Base-by-base conservation (phyloP, 2,797 vertebrate species). In the Ciconia nigra region DNA sequence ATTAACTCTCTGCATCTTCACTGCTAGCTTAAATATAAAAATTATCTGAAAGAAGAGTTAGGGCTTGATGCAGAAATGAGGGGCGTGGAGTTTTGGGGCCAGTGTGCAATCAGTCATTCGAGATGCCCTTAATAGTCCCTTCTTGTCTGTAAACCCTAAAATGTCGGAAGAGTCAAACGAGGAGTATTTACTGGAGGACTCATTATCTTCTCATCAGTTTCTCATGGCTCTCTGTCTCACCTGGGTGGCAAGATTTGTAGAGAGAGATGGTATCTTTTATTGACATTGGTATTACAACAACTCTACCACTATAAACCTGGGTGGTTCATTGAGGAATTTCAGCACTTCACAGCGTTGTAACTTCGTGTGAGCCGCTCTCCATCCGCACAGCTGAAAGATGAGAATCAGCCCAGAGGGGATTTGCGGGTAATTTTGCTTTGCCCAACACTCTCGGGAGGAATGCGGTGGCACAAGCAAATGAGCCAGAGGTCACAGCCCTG, bases 281-380 rank as follows among this genome's bases (percentile, higher is more conserved):
- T 88, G 76, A 93, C 94, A 90, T 26, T 0, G 0, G 35, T 88
- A 58, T 95, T 96, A 95, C 93, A 90, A 78, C 79, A 96, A 71
- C 55, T 74, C 58, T 55, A 46, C 54, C 54, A 58, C 81, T 82
- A 62, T 90, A 96, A 95, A 94, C 55, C 17, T 91, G 83, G 93
- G 93, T 95, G 90, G 94, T 55, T 96, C 90, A 41, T 87, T 94
- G 93, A 93, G 73, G 94, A 96, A 95, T 94, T 90, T 86, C 94
- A 91, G 91, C 13, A 44, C 58, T 95, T 82, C 6, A 0, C 35
- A 84, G 78, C 9, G 3, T 66, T 4, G 18, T 55, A 81, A 44
- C 44, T 77, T 89, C 15, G 0, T 87, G 69, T 19, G 47, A 90
- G 54, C 73, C 0, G 0, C 77, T 91, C 47, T 90, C 87, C n/a